Evolutionary conservation across 2,797 vertebrate genomes (phyloP).

Genomic region (Semaprochilodus insignis): DNA sequence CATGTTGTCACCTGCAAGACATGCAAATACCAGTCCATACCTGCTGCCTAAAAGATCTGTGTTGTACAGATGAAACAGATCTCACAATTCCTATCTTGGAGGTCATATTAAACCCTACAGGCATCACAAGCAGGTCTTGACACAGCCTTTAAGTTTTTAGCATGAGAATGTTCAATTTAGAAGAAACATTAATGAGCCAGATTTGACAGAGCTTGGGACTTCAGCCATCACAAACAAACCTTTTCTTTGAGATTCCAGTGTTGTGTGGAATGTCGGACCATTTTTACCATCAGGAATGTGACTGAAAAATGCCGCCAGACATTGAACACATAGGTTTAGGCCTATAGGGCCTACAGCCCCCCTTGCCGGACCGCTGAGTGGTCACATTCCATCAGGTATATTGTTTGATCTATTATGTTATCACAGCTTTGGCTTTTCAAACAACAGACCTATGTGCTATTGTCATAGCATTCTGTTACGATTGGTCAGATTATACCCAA

Average conservation of each 20-base stretch:
- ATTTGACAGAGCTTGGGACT: not conserved
- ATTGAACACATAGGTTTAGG: slow-evolving; percentile 53
- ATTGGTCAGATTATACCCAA: slow-evolving; percentile 51
- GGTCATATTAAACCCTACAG: not conserved
- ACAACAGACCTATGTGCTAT: slow-evolving; percentile 58
- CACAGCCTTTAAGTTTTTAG: not conserved
- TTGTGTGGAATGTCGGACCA: slow-evolving; percentile 37
- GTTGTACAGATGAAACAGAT: slow-evolving; percentile 2
- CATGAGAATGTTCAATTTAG: not conserved
- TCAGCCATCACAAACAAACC: not conserved
- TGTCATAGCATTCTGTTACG: slow-evolving; percentile 59
- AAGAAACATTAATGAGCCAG: not conserved
- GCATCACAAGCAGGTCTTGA: not conserved
- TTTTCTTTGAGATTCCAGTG: not conserved
- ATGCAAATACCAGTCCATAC: slow-evolving; percentile 1
- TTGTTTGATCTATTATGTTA: slow-evolving; percentile 69
- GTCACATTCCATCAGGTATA: slow-evolving; percentile 67
- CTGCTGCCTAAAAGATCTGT: not conserved
- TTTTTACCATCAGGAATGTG: slow-evolving; percentile 45
- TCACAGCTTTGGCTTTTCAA: slow-evolving; percentile 66
- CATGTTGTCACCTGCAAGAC: not conserved
- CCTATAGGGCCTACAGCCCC: slow-evolving; percentile 52
- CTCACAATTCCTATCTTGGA: not conserved
- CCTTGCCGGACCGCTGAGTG: slow-evolving; percentile 29
- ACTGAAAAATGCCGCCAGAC: slow-evolving; percentile 28